Base-by-base conservation (phyloP, 1,140 invertebrate species). In the Tetramorium simillimum region DNA sequence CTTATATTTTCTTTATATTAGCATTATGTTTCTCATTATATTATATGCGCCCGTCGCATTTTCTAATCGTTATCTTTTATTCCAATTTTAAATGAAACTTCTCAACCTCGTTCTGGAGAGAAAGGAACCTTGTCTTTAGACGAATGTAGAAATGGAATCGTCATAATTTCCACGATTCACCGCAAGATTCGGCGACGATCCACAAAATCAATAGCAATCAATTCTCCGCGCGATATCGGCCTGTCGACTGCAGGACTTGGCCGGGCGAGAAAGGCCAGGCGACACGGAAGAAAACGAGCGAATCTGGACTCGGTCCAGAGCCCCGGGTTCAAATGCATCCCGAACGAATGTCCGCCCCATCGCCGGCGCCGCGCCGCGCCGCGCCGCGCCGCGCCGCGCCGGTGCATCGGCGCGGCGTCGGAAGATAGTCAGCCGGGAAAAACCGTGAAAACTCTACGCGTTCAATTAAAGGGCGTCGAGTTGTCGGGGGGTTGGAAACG, bases 131-230 rank as follows among this genome's bases (percentile, higher is more conserved):
- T 51, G 14, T 16, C n/a, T 58, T 43, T 24, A 49, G 7, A 49
- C 4, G 33, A 62, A 24, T 75, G 69, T 84, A 73, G n/a, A 73
- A 62, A 18, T 14, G 14, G 40, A 62, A 37, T 84, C 53, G 40
- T 72, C 67, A 73, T 75, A 72, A 82, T 82, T 72, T 72, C 21
- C 21, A 16, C 33, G 28, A 86, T 69, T 81, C 43, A 24, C 51
- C 85, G 49, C 49, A 56, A 28, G 67, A 72, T 69, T 69, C 43
- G 73, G 65, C 80, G 69, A 77, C 67, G 67, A 78, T 85, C 63
- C 60, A 65, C 6, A 46, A 88, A 87, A 88, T 89, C 82, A 89
- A 88, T 80, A 69, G 75, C 60, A 81, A 89, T 89, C 86, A 82
- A 88, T 89, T 84, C 51, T 76, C 56, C n/a, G 72, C 16, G 78